phyloP scores from a whole-genome alignment of 2,888 invertebrate species.

The Sepiola atlantica region DNA sequence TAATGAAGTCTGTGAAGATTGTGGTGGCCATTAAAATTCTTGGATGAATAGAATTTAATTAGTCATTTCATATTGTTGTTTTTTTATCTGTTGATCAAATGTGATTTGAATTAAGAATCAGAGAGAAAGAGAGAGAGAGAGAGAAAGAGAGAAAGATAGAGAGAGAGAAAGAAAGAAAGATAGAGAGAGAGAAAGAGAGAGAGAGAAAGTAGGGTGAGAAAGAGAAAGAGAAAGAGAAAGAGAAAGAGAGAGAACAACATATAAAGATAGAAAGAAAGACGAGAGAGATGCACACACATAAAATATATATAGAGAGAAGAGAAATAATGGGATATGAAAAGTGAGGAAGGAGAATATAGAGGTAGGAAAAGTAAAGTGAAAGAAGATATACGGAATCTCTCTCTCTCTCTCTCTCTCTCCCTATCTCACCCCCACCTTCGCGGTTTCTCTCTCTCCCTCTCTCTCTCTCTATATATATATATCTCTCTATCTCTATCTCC shows the following conservation, averaged over 20 bases:
- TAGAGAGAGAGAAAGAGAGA: neutral
- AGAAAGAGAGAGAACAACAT: neutral
- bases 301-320: too few species aligned
- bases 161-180: neutral
- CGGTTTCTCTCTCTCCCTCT: too few species aligned
- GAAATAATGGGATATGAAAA: too few species aligned
- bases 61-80: neutral
- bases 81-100: neutral
- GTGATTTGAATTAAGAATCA: neutral
- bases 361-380: too few species aligned
- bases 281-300: too few species aligned
- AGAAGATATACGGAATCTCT: too few species aligned
- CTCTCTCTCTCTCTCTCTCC: too few species aligned
- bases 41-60: neutral
- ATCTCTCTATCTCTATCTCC: too few species aligned
- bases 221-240: neutral
- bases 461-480: too few species aligned
- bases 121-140: neutral
- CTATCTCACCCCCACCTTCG: too few species aligned
- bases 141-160: neutral
- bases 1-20: neutral
- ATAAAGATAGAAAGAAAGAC: neutral
- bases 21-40: neutral
- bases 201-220: too few species aligned
- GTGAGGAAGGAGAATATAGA: too few species aligned